Evolutionary conservation across 2,888 invertebrate species (phyloP), one percentile per base, ranked within the genome.

Genomic region (Eupithecia abbreviata): DNA sequence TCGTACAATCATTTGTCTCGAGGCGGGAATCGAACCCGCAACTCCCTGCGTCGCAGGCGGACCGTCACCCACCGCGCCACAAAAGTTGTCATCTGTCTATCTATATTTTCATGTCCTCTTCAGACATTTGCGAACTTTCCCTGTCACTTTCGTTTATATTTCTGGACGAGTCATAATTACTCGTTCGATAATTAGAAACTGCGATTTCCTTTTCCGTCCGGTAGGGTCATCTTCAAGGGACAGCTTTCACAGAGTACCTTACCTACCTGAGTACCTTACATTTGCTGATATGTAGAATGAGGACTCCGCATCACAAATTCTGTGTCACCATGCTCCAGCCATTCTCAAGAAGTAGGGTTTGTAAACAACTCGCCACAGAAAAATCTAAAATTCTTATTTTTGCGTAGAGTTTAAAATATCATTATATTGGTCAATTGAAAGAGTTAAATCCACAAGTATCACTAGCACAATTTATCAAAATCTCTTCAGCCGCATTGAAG

Each of bases 141-240:
- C 66, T 43, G 47, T 68, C 68, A 68, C 68, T 68, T 68, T 68
- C 68, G 55, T 47, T 47, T 51, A 70, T 30, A 15, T 41, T 71
- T 51, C 49, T 66, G 66, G 42, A 41, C 41, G 30, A 30, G 41
- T 65, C 65, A 72, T 47, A 72, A 62, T 62, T 62, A 65, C 62
- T 42, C 12, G 71, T 70, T 68, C 55, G 41, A 74, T 69, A 47
- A 47, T 69, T 69, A 77, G 78, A 78, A 78, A 76, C 51, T 70
- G 68, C 49, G 68, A 51, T 78, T 78, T 74, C 77, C 77, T 66
- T 71, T 76, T 72, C 78, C 71, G 76, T 80, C 58, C 80, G 76
- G 77, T 77, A 75, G 78, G 80, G 78, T 77, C 81, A 80, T 82
- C 82, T 77, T 74, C 76, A 75, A 66, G 47, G 76, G 70, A 80